A percentile compares a stretch with the other conserved stretches of the same genome.
phyloP scores from a whole-genome alignment of 1,140 invertebrate genomes.

The Drosophila nigromelanica region DNA sequence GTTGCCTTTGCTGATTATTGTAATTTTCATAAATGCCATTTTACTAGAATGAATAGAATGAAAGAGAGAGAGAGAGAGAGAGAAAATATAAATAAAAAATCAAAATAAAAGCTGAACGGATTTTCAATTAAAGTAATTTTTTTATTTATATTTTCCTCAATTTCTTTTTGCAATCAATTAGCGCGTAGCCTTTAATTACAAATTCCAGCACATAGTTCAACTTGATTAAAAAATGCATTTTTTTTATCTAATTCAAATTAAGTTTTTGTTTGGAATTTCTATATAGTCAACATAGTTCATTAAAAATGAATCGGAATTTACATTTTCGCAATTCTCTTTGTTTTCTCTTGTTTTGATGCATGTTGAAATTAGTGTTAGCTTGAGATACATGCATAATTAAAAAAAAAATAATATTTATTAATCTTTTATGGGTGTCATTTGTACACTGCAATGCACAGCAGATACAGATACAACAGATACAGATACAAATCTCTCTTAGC shows the following conservation, averaged over 20 bases:
- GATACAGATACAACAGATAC: slow-evolving; percentile 16
- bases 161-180: slow-evolving; percentile 59
- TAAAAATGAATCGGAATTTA: slow-evolving; percentile 49
- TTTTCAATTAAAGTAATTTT: slow-evolving; percentile 70
- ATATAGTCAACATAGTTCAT: slow-evolving; percentile 44
- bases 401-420: slow-evolving; percentile 45
- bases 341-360: slow-evolving; percentile 38
- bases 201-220: slow-evolving; percentile 29
- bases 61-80: too few species aligned
- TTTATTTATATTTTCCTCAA: slow-evolving; percentile 5
- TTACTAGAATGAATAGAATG: neutral
- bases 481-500: slow-evolving; percentile 51
- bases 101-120: slow-evolving; percentile 54
- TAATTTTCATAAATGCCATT: slow-evolving; percentile 60
- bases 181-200: slow-evolving; percentile 53
- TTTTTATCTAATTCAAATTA: neutral
- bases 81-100: slow-evolving; percentile 9
- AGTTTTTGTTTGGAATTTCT: slow-evolving; percentile 5
- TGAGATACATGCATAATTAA: slow-evolving; percentile 66
- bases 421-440: slow-evolving; percentile 60
- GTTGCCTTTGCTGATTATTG: slow-evolving; percentile 49
- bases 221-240: slow-evolving; percentile 43
- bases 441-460: slow-evolving; percentile 45
- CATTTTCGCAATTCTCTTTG: slow-evolving; percentile 60
- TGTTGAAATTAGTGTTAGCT: slow-evolving; percentile 56